Base-by-base conservation (phyloP, 2,888 invertebrate species). In the Lycocerus yunnanus region DNA sequence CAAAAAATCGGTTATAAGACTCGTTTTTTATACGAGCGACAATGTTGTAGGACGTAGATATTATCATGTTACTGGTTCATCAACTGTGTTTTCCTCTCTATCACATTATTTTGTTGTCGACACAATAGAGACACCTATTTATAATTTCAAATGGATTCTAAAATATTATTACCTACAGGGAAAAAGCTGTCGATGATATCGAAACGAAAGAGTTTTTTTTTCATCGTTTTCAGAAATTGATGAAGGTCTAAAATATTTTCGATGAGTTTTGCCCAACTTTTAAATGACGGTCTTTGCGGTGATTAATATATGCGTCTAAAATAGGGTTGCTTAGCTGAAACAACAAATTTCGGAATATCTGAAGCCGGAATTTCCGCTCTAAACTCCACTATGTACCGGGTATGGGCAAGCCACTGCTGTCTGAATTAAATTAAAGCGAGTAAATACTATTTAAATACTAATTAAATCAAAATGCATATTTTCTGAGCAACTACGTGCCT, bases 21-120 rank as follows among this genome's bases (percentile, higher is more conserved):
- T 73, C 58, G 72, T 69, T 72, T 73, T 72, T 73, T 58, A 24
- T 66, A 24, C 21, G 21, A 20, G 15, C 15, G 43, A 67, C 16
- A 67, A 67, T 67, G 68, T 58, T 66, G 24, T 66, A 60, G 72
- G 72, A 68, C 58, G 68, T 58, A 24, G 20, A 20, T 15, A 68
- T 72, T 68, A 61, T 68, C 68, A 69, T 70, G 68, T 75, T 82
- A 75, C 67, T 68, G 67, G 67, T 67, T 72, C 61, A 43, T 72
- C 72, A 58, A 61, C 27, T 66, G 20, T 67, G 67, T 72, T 18
- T 61, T 72, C 61, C 60, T 58, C 66, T 71, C 58, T 66, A 15
- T 18, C 58, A 27, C n/a, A n/a, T n/a, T 15, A 18, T 66, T 66
- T 43, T 63, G 61, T 69, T 20, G 15, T 61, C 15, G 18, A 15